Percentiles rank a stretch among this genome's conserved stretches.
phyloP scores from a whole-genome alignment of 2,113 vertebrate species.

The Octodon degus region DNA sequence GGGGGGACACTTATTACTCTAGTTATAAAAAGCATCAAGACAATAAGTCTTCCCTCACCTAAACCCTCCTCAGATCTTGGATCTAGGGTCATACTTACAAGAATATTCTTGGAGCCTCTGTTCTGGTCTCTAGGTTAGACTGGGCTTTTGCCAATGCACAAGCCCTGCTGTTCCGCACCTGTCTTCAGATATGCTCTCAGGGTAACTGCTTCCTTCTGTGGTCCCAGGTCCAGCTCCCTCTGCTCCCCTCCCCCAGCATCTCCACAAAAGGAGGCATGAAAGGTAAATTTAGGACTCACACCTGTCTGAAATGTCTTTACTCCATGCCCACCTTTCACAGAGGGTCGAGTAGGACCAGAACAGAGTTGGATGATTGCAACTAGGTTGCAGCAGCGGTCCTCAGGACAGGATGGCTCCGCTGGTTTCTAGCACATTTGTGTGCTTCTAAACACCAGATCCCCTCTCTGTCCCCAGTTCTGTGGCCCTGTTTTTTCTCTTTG shows the following conservation, averaged over 20 bases:
- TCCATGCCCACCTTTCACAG: not conserved
- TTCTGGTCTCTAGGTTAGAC: not conserved
- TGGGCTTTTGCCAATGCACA: no score
- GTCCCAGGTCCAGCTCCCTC: not conserved
- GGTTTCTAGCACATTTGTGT: rapidly evolving
- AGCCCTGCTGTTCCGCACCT: no score
- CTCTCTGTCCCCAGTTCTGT: not conserved
- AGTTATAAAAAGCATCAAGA: not conserved
- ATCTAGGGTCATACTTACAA: not conserved
- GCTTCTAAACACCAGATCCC: not conserved
- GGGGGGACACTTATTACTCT: not conserved
- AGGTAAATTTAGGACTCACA: not conserved
- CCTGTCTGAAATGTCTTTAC: not conserved
- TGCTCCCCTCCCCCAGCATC: not conserved
- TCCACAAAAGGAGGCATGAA: not conserved
- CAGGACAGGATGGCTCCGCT: not conserved
- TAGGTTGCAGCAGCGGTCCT: not conserved
- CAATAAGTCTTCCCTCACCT: not conserved
- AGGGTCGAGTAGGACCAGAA: not conserved
- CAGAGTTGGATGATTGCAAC: not conserved
- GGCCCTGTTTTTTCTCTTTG: not conserved
- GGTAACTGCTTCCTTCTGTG: not conserved
- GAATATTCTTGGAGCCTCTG: not conserved
- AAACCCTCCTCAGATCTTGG: not conserved
- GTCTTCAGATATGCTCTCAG: not conserved